Evolutionary conservation across 1,140 invertebrate genomes (phyloP).

Genomic region (Neoseiulus cucumeris): DNA sequence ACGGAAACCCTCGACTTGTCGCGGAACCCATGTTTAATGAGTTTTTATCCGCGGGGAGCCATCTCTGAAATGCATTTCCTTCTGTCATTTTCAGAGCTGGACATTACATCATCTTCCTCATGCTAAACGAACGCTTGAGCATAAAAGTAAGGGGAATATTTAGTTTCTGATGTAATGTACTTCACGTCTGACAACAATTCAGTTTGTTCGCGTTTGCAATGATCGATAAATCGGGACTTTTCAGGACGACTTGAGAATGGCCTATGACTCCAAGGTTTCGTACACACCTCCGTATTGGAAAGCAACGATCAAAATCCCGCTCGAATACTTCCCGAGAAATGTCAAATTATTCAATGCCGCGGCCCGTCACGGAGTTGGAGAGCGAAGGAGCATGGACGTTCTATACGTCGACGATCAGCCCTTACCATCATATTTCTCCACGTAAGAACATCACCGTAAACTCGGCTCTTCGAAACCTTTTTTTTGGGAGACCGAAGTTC

Average conservation of each 20-base stretch:
- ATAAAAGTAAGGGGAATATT: background rate
- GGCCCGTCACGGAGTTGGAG: background rate
- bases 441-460: background rate
- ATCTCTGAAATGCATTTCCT: no score
- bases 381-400: background rate
- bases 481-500: no score
- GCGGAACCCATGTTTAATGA: no score
- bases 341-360: background rate
- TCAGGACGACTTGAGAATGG: background rate
- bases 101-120: constrained; percentile 9
- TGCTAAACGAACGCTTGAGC: background rate
- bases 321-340: background rate
- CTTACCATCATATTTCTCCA: background rate
- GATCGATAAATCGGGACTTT: no score
- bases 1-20: no score
- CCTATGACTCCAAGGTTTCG: constrained; percentile 1
- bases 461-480: no score
- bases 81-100: background rate
- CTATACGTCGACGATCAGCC: background rate
- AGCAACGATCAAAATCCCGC: background rate
- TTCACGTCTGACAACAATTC: no score
- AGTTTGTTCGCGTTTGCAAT: no score
- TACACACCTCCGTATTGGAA: background rate
- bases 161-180: no score
- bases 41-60: no score